Evolutionary conservation across 2,113 vertebrate species (phyloP), one percentile per base, ranked within the genome.

Genomic region (Zapornia atra): DNA sequence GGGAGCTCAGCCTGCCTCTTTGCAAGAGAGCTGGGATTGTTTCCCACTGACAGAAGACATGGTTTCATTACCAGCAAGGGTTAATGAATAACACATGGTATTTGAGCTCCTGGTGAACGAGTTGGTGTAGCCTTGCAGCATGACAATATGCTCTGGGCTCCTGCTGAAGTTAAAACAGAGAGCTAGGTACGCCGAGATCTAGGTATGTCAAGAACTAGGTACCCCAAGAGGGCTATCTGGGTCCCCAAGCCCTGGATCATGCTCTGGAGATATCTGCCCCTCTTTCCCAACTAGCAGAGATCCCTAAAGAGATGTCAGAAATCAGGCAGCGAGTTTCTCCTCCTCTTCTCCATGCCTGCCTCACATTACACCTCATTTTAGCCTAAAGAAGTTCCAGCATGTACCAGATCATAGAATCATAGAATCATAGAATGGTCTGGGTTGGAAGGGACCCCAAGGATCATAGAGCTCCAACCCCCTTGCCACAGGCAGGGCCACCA

Each of bases 1-100:
- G 87, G 94, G 82, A 95, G 69, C 94, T 90, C 61, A 24, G 63
- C 29, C 77, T 96, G 68, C 86, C 86, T 93, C 42, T 95, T 94
- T 90, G 66, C 78, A 84, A 94, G 94, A 91, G 22, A 97, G 76
- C 38, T 87, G 33, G 1, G 8, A 50, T 36, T 36, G 2, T 94
- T 84, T 94, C 95, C 60, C 86, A 14, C 88, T 83, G 91, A 57
- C 71, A 94, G 86, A 97, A 94, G 93, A 60, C 48, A 71, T 44
- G 25, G 24, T 88, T 95, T 95, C 36, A 19, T 46, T 61, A 68
- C 40, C 44, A 44, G 57, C n/a, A 78, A 75, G 57, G 15, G 68
- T 88, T 94, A 92, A 90, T 53, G 60, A 88, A 61, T 51, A 70
- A 44, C 70, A 53, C 29, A 6, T 15, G 7, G 36, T 68, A 14